These are phyloP conservation scores for Nesometra sesokonis DNA, from an alignment of 35 echinoderm and acorn worm species.

Conservation along the genomic window DNA sequence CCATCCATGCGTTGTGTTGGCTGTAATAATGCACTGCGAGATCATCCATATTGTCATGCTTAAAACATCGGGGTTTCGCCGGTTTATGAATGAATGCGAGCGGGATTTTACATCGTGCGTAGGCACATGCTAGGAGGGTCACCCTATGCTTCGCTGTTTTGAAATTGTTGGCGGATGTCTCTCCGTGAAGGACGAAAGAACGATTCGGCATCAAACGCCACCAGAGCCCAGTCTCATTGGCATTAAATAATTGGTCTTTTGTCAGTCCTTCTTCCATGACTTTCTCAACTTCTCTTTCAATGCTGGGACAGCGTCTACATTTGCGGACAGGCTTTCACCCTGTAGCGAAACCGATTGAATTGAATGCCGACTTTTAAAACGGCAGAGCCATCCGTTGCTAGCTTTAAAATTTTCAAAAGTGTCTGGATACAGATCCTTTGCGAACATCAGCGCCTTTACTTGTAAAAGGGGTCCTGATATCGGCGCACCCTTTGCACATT, in stretches of 20 bases:
- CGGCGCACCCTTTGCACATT: not conserved
- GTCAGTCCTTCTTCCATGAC: not conserved
- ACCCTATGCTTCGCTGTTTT: conserved; percentile 3
- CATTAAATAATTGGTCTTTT: not conserved
- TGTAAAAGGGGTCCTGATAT: not conserved
- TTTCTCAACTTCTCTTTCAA: conserved; percentile 8
- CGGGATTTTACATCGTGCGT: conserved; percentile 5
- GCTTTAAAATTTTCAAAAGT: no score
- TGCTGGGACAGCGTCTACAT: not conserved
- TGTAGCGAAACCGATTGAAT: not conserved
- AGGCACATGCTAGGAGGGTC: not conserved
- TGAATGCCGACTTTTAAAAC: no score
- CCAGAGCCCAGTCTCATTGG: conserved; percentile 15
- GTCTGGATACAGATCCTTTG: not conserved
- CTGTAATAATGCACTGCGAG: conserved; percentile 1
- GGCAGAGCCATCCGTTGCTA: no score
- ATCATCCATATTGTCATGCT: conserved; percentile 12
- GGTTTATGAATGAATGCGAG: conserved; percentile 6
- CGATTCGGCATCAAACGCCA: not conserved
- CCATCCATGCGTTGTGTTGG: conserved; percentile 21
- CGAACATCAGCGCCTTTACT: not conserved
- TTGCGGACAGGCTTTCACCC: conserved; percentile 2
- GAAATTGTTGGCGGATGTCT: not conserved
- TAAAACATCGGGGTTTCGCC: conserved; percentile 12
- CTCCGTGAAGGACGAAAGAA: not conserved